Percentiles rank a stretch among this genome's conserved stretches.
Conservation (phyloP, 2,113 vertebrate species). For the Scophthalmus maximus region DNA sequence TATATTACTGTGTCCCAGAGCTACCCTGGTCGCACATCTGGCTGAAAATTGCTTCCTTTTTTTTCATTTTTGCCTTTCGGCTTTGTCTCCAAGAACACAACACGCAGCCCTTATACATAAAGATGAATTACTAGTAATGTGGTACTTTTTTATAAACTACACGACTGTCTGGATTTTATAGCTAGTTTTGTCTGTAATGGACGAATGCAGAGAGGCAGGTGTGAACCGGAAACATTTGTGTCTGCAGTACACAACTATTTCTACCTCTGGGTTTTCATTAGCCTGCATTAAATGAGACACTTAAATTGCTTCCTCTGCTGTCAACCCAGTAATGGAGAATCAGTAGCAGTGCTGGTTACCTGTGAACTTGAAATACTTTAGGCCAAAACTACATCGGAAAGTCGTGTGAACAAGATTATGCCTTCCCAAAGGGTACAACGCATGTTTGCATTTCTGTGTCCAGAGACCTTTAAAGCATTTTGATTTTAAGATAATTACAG, state of each 20-base stretch:
- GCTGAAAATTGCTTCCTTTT: slow-evolving; percentile 28
- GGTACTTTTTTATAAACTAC: slow-evolving; percentile 30
- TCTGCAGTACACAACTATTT: slow-evolving; percentile 14
- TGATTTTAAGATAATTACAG: background rate
- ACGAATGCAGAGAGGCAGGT: slow-evolving; percentile 37
- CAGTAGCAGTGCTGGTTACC: background rate
- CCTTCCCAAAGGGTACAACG: background rate
- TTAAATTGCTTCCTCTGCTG: background rate
- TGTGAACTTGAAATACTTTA: background rate
- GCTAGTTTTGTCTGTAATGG: slow-evolving; percentile 31
- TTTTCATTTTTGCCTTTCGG: slow-evolving; percentile 8
- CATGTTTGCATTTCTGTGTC: background rate
- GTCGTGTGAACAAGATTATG: background rate
- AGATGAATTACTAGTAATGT: slow-evolving; percentile 40
- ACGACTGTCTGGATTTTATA: slow-evolving; percentile 26
- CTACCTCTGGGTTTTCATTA: slow-evolving; percentile 33
- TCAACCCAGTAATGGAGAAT: slow-evolving; percentile 19
- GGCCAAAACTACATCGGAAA: background rate
- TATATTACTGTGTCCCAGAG: slow-evolving; percentile 68
- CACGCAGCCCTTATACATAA: slow-evolving; percentile 6
- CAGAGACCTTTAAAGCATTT: background rate
- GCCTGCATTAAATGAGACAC: slow-evolving; percentile 27
- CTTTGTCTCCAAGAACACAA: slow-evolving; percentile 17
- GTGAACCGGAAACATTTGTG: background rate
- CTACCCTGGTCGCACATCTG: slow-evolving; percentile 33